These are phyloP conservation scores for Tigriopus californicus DNA, from an alignment of 2,888 invertebrate genomes.

Conservation along the genomic window DNA sequence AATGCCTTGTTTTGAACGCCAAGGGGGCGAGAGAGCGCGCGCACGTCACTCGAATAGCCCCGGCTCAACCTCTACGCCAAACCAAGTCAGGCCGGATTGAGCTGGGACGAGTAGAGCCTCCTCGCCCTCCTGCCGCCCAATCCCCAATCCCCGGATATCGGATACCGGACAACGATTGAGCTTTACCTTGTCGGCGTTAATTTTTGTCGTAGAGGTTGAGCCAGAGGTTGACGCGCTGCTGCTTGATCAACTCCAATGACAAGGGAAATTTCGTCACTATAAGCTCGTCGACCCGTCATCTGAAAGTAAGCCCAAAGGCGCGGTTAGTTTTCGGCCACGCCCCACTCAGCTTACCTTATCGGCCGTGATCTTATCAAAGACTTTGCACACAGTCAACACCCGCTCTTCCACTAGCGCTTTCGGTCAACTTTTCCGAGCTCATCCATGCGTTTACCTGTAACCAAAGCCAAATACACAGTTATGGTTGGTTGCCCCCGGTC, in stretches of 20 bases:
- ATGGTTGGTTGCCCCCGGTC: too few relatives aligned
- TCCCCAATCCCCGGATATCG: too few relatives aligned
- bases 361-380: conserved; percentile 71
- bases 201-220: conserved; percentile 94
- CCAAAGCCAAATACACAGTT: too few relatives aligned
- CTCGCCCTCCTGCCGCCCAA: too few relatives aligned
- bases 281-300: conserved; percentile 24
- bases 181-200: conserved; percentile 68
- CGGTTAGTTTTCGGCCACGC: background rate
- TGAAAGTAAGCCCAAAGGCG: conserved; percentile 16
- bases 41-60: too few relatives aligned
- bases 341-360: conserved; percentile 46
- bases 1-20: too few relatives aligned
- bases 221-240: conserved; percentile 81
- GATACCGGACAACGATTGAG: too few relatives aligned
- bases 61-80: too few relatives aligned
- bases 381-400: conserved; percentile 65
- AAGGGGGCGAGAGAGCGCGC: too few relatives aligned
- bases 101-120: too few relatives aligned
- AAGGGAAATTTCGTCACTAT: conserved; percentile 56
- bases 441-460: too few relatives aligned
- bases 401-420: conserved; percentile 51
- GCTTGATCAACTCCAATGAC: conserved; percentile 58
- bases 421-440: conserved; percentile 23
- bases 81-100: too few relatives aligned